Evolutionary conservation across 2,888 invertebrate species (phyloP).

Genomic region (Allolobophora icterica): DNA sequence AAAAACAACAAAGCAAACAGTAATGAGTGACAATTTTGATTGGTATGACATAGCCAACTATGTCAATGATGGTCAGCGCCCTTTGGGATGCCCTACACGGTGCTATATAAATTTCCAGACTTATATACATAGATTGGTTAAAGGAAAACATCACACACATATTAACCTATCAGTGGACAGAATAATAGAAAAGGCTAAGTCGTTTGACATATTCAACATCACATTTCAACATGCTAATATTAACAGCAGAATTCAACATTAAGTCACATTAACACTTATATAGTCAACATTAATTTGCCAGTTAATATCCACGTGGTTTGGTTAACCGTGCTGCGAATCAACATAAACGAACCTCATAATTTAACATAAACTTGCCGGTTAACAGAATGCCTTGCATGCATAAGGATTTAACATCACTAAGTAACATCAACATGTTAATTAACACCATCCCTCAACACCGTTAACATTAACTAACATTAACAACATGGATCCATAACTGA

Average conservation of each 20-base stretch:
- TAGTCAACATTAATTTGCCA: background rate
- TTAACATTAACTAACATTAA: background rate
- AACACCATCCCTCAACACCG: constrained; percentile 7
- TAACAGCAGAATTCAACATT: constrained; percentile 17
- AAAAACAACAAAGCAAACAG: background rate
- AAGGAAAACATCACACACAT: background rate
- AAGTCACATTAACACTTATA: constrained; percentile 6
- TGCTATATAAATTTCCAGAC: background rate
- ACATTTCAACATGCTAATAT: constrained; percentile 17
- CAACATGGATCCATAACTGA: constrained; percentile 8
- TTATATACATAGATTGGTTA: background rate
- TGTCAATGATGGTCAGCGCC: background rate
- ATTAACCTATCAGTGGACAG: background rate
- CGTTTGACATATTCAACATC: background rate
- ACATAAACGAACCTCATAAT: background rate
- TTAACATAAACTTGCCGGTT: background rate
- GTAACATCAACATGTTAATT: background rate
- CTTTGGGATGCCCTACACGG: background rate
- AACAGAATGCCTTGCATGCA: background rate
- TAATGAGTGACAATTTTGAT: background rate
- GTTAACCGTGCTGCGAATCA: background rate
- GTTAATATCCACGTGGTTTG: background rate
- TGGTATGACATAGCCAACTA: background rate
- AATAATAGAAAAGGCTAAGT: background rate
- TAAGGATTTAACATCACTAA: background rate